phyloP scores from a whole-genome alignment of 2,888 invertebrate species.

The Urechis unicinctus region DNA sequence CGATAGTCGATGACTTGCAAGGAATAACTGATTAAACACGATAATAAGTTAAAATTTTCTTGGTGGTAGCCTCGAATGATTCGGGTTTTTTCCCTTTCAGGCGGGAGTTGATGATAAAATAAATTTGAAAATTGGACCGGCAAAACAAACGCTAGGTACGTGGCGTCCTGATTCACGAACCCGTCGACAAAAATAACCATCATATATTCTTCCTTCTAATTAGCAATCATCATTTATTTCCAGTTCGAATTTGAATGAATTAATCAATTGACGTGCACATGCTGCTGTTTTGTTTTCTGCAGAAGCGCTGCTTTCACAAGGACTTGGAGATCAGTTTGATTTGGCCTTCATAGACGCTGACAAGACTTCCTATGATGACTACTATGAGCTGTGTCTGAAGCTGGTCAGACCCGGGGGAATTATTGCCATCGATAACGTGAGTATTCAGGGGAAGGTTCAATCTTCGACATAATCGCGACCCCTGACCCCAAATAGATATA shows the following conservation, averaged over 20 bases:
- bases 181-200: background rate
- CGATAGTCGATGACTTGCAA: too few species aligned
- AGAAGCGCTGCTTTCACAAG: background rate
- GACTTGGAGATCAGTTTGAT: background rate
- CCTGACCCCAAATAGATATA: too few species aligned
- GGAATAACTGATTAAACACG: too few species aligned
- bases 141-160: background rate
- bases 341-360: background rate
- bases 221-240: background rate
- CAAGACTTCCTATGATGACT: background rate
- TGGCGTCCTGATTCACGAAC: background rate
- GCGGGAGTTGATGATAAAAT: background rate
- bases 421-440: background rate
- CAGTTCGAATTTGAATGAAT: too few species aligned
- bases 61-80: background rate
- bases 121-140: background rate
- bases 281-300: too few species aligned
- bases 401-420: background rate
- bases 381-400: background rate
- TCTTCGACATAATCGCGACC: too few species aligned
- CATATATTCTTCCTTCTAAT: too few species aligned
- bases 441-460: background rate
- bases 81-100: background rate
- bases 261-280: too few species aligned
- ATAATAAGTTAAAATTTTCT: too few species aligned